Evolutionary conservation across 2,888 invertebrate genomes (phyloP).

Genomic region (Cyclophora albipunctata): DNA sequence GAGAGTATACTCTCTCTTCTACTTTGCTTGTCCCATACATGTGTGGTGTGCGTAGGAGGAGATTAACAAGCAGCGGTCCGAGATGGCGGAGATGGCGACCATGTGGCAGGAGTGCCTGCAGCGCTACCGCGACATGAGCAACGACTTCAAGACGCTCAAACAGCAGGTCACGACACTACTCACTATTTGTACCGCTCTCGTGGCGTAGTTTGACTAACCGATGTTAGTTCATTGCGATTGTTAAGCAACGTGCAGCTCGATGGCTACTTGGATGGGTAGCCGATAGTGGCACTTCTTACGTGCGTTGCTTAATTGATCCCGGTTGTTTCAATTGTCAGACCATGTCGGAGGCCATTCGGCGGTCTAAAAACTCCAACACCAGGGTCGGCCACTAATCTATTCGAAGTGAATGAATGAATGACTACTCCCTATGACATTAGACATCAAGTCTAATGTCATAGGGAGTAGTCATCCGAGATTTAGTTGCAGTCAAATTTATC

Average conservation of each 20-base stretch:
- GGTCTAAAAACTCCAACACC: no score
- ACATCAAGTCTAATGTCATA: no score
- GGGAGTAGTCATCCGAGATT: neutral
- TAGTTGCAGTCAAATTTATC: no score
- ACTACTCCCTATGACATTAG: neutral
- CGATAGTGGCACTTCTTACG: neutral
- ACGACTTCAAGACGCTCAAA: slow-evolving; percentile 61
- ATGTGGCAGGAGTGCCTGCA: slow-evolving; percentile 71
- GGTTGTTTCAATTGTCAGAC: no score
- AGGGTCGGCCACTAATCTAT: no score
- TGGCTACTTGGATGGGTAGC: no score
- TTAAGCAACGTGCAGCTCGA: no score
- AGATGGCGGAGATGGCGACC: slow-evolving; percentile 66
- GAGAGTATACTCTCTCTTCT: no score
- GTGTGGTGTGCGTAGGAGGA: slow-evolving; percentile 42
- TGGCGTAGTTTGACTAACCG: no score
- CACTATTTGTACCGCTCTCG: neutral
- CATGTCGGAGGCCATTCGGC: no score
- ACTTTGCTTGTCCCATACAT: neutral
- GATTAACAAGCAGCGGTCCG: slow-evolving; percentile 63
- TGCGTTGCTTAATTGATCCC: no score
- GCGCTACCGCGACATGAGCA: slow-evolving; percentile 67
- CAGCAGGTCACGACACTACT: slow-evolving; percentile 37
- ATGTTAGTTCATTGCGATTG: no score
- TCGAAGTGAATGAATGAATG: neutral